These are phyloP conservation scores for Aurelia aurita complex sp. Pacific DNA, from an alignment of 30 jellyfish, hydroid and myxozoan species.

Conservation along the genomic window DNA sequence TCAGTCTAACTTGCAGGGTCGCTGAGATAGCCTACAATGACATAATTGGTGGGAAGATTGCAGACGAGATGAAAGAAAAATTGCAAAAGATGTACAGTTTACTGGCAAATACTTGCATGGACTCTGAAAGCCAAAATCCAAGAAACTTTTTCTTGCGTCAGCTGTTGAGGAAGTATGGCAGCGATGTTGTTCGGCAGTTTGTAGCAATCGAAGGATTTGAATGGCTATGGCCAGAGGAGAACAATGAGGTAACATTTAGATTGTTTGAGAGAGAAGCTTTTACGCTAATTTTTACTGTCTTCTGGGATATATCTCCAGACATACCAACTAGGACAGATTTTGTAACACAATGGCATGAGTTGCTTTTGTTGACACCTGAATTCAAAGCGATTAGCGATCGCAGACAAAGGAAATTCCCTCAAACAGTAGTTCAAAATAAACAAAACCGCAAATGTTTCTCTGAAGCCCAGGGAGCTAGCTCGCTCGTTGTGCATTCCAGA, in stretches of 20 bases:
- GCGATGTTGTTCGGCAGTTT: neutral
- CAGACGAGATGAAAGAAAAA: neutral
- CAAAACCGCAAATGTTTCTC: too few species aligned
- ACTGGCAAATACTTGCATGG: conserved; percentile 5
- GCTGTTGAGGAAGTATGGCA: conserved; percentile 31
- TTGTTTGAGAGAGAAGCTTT: neutral
- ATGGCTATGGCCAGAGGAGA: conserved; percentile 48
- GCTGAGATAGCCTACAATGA: conserved; percentile 40
- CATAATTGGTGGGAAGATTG: conserved; percentile 6
- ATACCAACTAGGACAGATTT: too few species aligned
- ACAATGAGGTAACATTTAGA: conserved; percentile 15
- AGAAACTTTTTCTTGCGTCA: conserved; percentile 38
- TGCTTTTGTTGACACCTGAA: too few species aligned
- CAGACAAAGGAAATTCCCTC: too few species aligned
- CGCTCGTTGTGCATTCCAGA: too few species aligned
- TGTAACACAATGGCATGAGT: too few species aligned
- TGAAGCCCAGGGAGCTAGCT: too few species aligned
- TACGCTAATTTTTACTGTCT: neutral
- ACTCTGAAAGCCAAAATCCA: neutral
- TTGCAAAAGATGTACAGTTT: conserved; percentile 29
- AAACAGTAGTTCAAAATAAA: too few species aligned
- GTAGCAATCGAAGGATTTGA: conserved; percentile 2
- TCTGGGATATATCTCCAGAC: too few species aligned
- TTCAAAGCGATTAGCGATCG: too few species aligned
- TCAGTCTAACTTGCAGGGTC: neutral